These are phyloP conservation scores for Smithornis capensis DNA, from an alignment of 2,113 vertebrate species.

Conservation along the genomic window DNA sequence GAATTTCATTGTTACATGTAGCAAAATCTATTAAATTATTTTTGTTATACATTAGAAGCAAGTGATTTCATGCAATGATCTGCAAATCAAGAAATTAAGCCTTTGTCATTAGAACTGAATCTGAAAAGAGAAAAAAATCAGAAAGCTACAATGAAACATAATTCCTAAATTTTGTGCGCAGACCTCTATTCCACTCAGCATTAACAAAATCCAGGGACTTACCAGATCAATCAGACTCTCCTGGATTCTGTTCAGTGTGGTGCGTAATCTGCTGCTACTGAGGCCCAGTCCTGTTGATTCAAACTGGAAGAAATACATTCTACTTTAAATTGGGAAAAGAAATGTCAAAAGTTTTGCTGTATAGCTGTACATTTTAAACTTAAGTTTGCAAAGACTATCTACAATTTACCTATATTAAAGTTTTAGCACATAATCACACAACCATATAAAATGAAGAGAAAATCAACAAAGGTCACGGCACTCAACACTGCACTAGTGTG, in stretches of 20 bases:
- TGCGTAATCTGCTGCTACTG: constrained; percentile 94
- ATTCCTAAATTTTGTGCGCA: not conserved
- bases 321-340: not conserved
- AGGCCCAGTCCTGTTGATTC: constrained; percentile 94
- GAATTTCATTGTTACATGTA: not conserved
- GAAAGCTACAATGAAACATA: not conserved
- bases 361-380: not conserved
- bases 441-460: not conserved
- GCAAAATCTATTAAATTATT: not conserved
- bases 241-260: constrained; percentile 95
- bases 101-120: not conserved
- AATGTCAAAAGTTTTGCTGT: not conserved
- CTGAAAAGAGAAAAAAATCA: not conserved
- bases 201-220: constrained; percentile 58
- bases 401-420: not conserved
- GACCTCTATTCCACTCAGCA: not conserved
- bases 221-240: constrained; percentile 97
- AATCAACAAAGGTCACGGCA: not conserved
- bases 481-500: not conserved
- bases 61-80: not conserved
- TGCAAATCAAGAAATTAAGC: not conserved
- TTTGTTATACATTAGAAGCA: not conserved
- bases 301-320: constrained; percentile 78
- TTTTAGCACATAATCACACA: not conserved
- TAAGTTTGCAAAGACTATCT: not conserved